These are phyloP conservation scores for Rhopalosiphum nymphaeae DNA, from an alignment of 2,888 invertebrate species.

Conservation along the genomic window DNA sequence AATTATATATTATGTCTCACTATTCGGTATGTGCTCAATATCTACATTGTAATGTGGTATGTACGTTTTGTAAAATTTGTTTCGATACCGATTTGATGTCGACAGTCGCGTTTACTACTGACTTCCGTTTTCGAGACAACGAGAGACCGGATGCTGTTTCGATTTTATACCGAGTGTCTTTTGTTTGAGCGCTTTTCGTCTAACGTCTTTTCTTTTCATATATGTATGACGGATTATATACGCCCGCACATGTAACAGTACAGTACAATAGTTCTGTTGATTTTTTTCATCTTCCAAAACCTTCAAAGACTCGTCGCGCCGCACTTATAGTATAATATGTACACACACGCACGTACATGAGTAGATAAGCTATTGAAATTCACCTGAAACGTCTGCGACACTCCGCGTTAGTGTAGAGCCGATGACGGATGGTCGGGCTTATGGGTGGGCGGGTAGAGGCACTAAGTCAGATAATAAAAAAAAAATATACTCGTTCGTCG, in stretches of 20 bases:
- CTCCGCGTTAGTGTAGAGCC: neutral
- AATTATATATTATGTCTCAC: neutral
- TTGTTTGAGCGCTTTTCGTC: neutral
- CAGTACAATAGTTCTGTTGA: neutral
- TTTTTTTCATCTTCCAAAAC: conserved; percentile 14
- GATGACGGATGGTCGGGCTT: neutral
- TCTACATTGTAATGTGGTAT: neutral
- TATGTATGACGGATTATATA: conserved; percentile 3
- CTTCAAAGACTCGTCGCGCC: conserved; percentile 12
- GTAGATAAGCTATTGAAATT: conserved; percentile 61
- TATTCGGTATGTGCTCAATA: neutral
- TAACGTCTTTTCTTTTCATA: neutral
- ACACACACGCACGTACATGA: neutral
- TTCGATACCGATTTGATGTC: neutral
- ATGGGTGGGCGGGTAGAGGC: neutral
- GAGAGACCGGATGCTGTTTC: neutral
- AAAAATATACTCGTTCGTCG: conserved; percentile 27
- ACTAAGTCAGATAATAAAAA: conserved; percentile 1
- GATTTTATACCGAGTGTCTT: neutral
- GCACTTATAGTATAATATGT: neutral
- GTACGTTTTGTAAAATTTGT: neutral
- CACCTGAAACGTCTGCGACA: conserved; percentile 60
- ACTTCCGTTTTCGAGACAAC: neutral
- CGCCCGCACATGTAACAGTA: neutral
- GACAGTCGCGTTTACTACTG: neutral